A percentile compares a stretch with the other conserved stretches of the same genome.
These are phyloP conservation scores for Leptestheria dahalacensis DNA, from an alignment of 1,140 invertebrate species.

Conservation along the genomic window DNA sequence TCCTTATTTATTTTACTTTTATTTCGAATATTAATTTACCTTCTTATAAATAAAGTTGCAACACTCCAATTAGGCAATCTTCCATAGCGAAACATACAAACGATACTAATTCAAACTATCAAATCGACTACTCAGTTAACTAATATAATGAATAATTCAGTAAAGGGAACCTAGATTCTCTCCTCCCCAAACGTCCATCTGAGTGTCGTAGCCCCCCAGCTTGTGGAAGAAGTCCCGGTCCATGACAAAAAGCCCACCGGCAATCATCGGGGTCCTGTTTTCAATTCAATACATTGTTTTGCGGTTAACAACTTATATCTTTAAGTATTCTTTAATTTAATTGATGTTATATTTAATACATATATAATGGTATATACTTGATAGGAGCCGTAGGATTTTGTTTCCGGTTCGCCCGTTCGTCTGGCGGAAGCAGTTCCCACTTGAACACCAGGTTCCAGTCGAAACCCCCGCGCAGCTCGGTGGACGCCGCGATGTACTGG, in stretches of 20 bases:
- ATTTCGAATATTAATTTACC: too few relatives aligned
- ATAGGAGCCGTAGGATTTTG: slow-evolving; percentile 51
- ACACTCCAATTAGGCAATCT: too few relatives aligned
- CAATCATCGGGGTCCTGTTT: slow-evolving; percentile 76
- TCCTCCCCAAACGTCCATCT: slow-evolving; percentile 93
- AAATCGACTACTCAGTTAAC: too few relatives aligned
- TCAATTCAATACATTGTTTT: slow-evolving; percentile 15
- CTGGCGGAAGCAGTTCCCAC: slow-evolving; percentile 83
- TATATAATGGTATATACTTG: too few relatives aligned
- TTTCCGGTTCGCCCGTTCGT: slow-evolving; percentile 58
- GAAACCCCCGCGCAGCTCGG: slow-evolving; percentile 81
- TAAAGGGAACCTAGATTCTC: slow-evolving; percentile 73
- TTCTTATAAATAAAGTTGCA: too few relatives aligned
- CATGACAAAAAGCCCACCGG: slow-evolving; percentile 85
- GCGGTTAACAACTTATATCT: background rate
- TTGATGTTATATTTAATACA: too few relatives aligned
- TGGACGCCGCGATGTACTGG: slow-evolving; percentile 84
- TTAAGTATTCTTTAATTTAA: slow-evolving; percentile 11
- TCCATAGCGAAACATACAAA: too few relatives aligned
- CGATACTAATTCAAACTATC: too few relatives aligned
- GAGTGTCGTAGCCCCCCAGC: slow-evolving; percentile 90
- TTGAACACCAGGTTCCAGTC: slow-evolving; percentile 95
- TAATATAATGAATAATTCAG: too few relatives aligned
- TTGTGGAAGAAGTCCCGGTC: slow-evolving; percentile 80
- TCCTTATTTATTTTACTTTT: too few relatives aligned